phyloP scores from a whole-genome alignment of 1,140 invertebrate genomes.

The Trichonephila clavipes region DNA sequence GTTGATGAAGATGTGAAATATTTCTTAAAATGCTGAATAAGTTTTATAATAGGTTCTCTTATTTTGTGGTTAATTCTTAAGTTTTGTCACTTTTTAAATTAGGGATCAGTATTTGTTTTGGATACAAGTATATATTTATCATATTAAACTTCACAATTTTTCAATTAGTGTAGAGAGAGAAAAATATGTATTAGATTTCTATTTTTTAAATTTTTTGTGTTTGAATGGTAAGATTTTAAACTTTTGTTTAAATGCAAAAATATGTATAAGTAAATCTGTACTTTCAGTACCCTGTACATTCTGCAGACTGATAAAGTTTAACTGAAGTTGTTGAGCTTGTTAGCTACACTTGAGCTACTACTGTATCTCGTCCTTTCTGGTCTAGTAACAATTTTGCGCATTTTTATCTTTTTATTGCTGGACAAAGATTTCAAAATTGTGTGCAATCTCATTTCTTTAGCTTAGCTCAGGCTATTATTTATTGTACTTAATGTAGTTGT shows the following conservation, averaged over 20 bases:
- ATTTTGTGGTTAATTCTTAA: too few species aligned
- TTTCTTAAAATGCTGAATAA: not conserved
- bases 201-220: too few species aligned
- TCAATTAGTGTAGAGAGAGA: too few species aligned
- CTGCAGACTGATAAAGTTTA: not conserved
- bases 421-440: not conserved
- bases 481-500: not conserved
- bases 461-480: constrained; percentile 16
- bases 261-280: not conserved
- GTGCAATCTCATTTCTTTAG: not conserved
- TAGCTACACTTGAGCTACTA: not conserved
- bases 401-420: not conserved
- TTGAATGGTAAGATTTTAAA: too few species aligned
- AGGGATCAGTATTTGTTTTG: too few species aligned
- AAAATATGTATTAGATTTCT: too few species aligned
- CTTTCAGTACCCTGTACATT: not conserved
- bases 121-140: too few species aligned
- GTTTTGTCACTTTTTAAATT: too few species aligned
- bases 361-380: not conserved
- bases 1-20: not conserved
- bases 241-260: too few species aligned
- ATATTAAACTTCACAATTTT: too few species aligned
- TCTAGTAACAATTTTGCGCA: not conserved
- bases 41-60: too few species aligned
- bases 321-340: not conserved